Evolutionary conservation across 2,797 vertebrate genomes (phyloP).

Genomic region (Tadarida brasiliensis): DNA sequence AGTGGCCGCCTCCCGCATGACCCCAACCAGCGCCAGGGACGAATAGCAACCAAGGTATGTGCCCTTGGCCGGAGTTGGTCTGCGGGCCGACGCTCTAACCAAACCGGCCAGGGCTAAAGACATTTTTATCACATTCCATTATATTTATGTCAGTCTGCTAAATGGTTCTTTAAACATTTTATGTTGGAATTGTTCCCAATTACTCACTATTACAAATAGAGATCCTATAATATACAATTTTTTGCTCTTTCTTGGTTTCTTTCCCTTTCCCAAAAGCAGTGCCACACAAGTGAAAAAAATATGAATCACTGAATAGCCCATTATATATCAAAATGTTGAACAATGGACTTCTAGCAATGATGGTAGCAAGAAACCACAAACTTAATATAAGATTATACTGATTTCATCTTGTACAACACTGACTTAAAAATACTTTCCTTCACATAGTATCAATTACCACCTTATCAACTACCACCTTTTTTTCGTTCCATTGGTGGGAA

Average conservation of each 20-base stretch:
- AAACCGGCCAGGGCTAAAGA: not conserved
- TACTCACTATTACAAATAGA: not conserved
- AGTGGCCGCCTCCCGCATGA: too few species aligned
- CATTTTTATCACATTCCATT: not conserved
- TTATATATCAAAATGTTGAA: not conserved
- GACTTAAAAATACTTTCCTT: not conserved
- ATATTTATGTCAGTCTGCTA: not conserved
- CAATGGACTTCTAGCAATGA: not conserved
- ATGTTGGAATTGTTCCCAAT: not conserved
- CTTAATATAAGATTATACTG: too few species aligned
- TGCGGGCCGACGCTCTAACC: too few species aligned
- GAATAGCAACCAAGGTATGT: too few species aligned
- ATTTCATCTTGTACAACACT: not conserved
- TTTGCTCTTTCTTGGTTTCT: not conserved
- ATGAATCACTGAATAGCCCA: not conserved
- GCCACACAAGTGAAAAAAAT: not conserved
- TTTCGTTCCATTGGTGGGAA: not conserved
- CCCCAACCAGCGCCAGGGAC: too few species aligned
- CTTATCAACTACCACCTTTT: too few species aligned
- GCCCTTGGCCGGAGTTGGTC: too few species aligned
- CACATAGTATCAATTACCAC: not conserved
- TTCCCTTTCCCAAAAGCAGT: conserved; percentile 14
- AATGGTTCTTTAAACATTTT: not conserved
- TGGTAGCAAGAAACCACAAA: not conserved
- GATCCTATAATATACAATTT: not conserved